Conservation (phyloP, 2,888 invertebrate species). For the Sericinus montela region DNA sequence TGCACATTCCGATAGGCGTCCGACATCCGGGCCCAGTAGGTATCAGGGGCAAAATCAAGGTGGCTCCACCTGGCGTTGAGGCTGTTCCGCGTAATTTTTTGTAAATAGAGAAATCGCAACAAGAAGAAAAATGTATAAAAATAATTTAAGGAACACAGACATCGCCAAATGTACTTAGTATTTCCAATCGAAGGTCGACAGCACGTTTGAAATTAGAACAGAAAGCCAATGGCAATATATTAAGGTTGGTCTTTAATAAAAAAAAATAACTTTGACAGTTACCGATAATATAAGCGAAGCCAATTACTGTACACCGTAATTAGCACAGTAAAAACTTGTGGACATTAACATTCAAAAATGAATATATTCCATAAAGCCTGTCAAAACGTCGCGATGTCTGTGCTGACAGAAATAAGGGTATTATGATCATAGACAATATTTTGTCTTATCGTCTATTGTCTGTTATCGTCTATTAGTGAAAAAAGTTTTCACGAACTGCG, state of each 20-base stretch:
- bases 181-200: no score
- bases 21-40: conserved; percentile 22
- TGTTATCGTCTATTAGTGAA: not conserved
- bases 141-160: not conserved
- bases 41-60: conserved; percentile 24
- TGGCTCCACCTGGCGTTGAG: conserved; percentile 30
- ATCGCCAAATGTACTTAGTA: no score
- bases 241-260: no score
- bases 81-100: not conserved
- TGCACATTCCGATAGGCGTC: conserved; percentile 22
- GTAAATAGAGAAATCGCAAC: conserved; percentile 1
- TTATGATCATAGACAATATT: not conserved
- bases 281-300: no score
- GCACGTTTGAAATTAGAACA: no score
- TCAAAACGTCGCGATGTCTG: not conserved
- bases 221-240: no score
- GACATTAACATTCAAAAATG: no score
- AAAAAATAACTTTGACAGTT: no score
- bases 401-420: not conserved
- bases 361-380: no score
- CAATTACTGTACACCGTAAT: no score
- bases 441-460: not conserved
- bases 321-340: no score
- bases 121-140: not conserved
- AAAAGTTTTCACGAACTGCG: not conserved